phyloP scores from a whole-genome alignment of 2,888 invertebrate genomes.

The Chrysopilus asiliformis region DNA sequence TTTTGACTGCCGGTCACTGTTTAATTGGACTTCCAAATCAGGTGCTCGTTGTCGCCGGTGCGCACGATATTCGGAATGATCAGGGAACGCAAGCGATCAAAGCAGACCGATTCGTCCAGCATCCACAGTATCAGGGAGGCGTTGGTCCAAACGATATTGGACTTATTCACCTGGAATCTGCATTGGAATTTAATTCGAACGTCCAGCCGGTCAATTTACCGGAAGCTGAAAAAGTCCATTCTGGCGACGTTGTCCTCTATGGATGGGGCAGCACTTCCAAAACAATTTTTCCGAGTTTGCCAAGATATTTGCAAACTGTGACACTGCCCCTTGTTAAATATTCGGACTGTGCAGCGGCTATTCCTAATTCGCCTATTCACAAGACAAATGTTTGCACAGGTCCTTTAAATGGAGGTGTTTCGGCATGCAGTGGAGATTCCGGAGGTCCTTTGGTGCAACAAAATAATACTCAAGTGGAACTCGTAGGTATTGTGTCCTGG shows the following conservation, averaged over 20 bases:
- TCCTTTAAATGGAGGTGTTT: slow-evolving; percentile 30
- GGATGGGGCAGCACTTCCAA: slow-evolving; percentile 35
- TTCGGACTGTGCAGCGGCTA: slow-evolving; percentile 17
- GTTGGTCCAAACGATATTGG: slow-evolving; percentile 42
- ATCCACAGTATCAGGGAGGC: slow-evolving; percentile 26
- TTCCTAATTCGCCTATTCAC: slow-evolving; percentile 23
- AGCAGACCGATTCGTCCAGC: slow-evolving; percentile 25
- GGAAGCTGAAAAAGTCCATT: slow-evolving; percentile 18
- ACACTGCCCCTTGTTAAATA: slow-evolving; percentile 23
- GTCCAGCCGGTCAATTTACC: slow-evolving; percentile 33
- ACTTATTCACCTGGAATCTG: slow-evolving; percentile 29
- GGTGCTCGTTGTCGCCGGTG: slow-evolving; percentile 33
- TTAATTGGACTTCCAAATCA: slow-evolving; percentile 21
- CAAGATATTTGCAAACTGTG: slow-evolving; percentile 26
- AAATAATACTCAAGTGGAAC: slow-evolving; percentile 15
- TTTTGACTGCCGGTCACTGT: slow-evolving; percentile 37
- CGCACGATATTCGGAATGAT: slow-evolving; percentile 27
- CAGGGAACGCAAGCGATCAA: slow-evolving; percentile 22
- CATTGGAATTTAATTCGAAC: slow-evolving; percentile 24
- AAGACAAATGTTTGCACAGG: slow-evolving; percentile 36
- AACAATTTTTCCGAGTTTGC: slow-evolving; percentile 9
- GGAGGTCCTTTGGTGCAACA: slow-evolving; percentile 30
- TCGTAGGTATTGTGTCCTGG: slow-evolving; percentile 40
- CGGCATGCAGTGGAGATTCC: slow-evolving; percentile 37
- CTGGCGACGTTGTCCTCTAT: slow-evolving; percentile 27